Evolutionary conservation across 1,140 invertebrate genomes (phyloP).

Genomic region (Daktulosphaira vitifoliae): DNA sequence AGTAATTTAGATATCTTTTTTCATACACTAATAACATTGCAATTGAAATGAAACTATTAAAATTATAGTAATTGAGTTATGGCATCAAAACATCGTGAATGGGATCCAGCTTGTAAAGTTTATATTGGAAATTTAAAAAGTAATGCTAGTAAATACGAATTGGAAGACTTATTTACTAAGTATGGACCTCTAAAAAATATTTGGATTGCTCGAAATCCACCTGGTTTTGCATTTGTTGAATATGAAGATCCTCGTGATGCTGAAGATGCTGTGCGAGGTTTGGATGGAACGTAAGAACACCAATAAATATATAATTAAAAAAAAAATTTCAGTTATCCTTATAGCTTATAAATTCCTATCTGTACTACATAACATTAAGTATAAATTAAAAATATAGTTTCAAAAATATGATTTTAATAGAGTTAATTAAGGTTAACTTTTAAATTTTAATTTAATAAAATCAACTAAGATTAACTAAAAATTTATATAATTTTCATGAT

Average conservation of each 20-base stretch:
- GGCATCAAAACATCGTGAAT: constrained; percentile 59
- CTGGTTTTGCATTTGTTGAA: constrained; percentile 95
- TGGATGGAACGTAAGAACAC: constrained; percentile 82
- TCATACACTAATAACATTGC: no score
- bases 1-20: no score
- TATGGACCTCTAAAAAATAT: constrained; percentile 93
- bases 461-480: no score
- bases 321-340: no score
- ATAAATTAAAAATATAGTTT: no score
- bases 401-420: no score
- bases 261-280: constrained; percentile 85
- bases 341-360: no score
- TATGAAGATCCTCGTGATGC: constrained; percentile 96
- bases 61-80: no score
- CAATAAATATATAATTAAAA: neutral
- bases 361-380: no score
- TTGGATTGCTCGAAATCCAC: constrained; percentile 91
- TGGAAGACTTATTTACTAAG: constrained; percentile 85
- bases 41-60: no score
- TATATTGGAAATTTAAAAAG: constrained; percentile 94
- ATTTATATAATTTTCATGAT: neutral
- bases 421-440: no score
- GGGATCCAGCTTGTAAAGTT: constrained; percentile 92
- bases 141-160: constrained; percentile 82
- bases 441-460: no score